These are phyloP conservation scores for Drosophila sturtevanti DNA, from an alignment of 1,140 invertebrate species.

Conservation along the genomic window DNA sequence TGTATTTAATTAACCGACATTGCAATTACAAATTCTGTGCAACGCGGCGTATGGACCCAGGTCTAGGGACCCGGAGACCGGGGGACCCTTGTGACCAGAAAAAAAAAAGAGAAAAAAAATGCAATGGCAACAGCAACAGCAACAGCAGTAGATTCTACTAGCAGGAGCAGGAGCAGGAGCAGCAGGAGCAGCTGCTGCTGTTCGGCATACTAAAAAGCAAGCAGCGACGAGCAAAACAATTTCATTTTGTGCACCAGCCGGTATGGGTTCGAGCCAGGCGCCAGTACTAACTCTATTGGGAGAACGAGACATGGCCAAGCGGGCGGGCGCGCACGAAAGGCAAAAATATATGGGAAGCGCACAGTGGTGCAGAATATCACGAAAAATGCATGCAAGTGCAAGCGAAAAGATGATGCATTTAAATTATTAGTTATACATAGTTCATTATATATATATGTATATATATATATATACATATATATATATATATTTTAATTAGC, in stretches of 20 bases:
- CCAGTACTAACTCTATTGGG: slow-evolving; percentile 34
- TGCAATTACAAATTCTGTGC: slow-evolving; percentile 82
- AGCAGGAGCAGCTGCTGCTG: slow-evolving; percentile 56
- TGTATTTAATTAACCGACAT: slow-evolving; percentile 82
- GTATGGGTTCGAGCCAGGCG: slow-evolving; percentile 15
- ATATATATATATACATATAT: no score
- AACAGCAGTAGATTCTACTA: slow-evolving; percentile 51
- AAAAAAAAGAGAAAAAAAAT: slow-evolving; percentile 9
- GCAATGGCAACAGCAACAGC: slow-evolving; percentile 21
- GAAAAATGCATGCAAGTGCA: background rate
- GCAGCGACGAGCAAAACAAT: slow-evolving; percentile 61
- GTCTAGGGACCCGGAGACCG: background rate
- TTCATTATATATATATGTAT: no score
- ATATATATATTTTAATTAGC: background rate
- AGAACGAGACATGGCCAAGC: slow-evolving; percentile 35
- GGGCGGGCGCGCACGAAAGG: background rate
- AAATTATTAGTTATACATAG: no score
- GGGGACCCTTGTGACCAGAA: slow-evolving; percentile 19
- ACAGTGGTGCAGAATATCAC: background rate
- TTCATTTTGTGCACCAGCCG: slow-evolving; percentile 69
- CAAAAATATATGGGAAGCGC: background rate
- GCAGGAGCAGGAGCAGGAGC: slow-evolving; percentile 26
- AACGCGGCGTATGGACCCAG: slow-evolving; percentile 48
- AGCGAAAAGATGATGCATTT: no score
- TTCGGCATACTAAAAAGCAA: slow-evolving; percentile 73